Base-by-base conservation (phyloP, 2,797 vertebrate genomes). In the Lepilemur ruficaudatus region DNA sequence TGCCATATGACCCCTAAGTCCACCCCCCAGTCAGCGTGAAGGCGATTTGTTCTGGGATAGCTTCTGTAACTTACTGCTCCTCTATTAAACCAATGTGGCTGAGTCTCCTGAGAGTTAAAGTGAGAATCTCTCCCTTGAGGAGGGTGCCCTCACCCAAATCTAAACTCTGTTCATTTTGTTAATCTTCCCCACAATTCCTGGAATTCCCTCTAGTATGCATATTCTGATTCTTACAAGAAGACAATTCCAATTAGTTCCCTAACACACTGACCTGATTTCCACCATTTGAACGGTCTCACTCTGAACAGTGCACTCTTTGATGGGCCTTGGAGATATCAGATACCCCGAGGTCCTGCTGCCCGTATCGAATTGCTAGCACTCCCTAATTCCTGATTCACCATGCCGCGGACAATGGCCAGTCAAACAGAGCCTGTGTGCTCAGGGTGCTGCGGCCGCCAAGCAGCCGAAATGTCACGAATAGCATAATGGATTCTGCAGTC, bases 261-360 rank as follows among this genome's bases (percentile, higher is more conserved):
- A 91, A 15, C 90, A 94, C 69, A n/a, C 59, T 11, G 41, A 83
- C 82, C 79, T 94, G 48, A 20, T 67, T 96, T 90, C 72, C 23
- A 25, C 38, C 38, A 4, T 32, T 6, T 43, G 1, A 57, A 22
- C 46, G 83, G 30, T 32, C 63, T 94, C 89, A 35, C 63, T 70
- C 48, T 57, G 30, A 94, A 89, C 4, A 7, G 23, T 4, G 13
- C 1, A 0, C 41, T 28, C 76, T 94, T 88, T 85, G 48, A 73
- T 14, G 89, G 78, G 85, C 73, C 46, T 43, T 41, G 52, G 87
- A 25, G 43, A 83, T 85, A 50, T 20, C 43, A 5, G 20, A 83
- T n/a, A 32, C 25, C 52, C 8, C 2, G 28, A 20, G 69, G 69
- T 18, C 55, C 73, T 88, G 20, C n/a, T 65, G 22, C 6, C 11